These are phyloP conservation scores for Syrrhaptes paradoxus DNA, from an alignment of 2,113 vertebrate genomes.

Conservation along the genomic window DNA sequence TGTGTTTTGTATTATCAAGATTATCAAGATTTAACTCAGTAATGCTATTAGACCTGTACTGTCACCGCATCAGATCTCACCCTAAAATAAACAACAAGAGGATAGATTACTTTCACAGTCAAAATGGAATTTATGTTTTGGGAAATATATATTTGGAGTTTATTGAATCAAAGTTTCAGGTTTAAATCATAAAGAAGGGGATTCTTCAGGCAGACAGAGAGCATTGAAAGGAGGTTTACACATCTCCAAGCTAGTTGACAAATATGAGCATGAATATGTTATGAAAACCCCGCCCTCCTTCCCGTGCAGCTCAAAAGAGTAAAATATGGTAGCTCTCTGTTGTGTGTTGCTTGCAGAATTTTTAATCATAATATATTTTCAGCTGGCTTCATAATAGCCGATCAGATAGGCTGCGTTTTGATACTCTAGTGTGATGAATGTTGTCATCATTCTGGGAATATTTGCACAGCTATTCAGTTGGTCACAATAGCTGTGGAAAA, in stretches of 20 bases:
- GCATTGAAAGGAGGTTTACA: neutral
- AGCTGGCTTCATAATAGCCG: neutral
- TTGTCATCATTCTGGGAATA: conserved; percentile 47
- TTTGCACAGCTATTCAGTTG: conserved; percentile 37
- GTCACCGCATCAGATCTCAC: neutral
- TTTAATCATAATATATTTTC: conserved; percentile 8
- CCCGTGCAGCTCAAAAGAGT: neutral
- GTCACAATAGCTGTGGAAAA: conserved; percentile 41
- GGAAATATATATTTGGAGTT: neutral
- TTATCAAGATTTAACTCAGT: neutral
- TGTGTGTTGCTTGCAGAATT: neutral
- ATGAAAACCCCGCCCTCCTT: neutral
- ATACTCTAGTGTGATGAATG: neutral
- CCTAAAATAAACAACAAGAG: neutral
- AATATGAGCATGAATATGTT: neutral
- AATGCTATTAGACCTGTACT: neutral
- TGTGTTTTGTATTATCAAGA: neutral
- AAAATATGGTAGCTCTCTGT: neutral
- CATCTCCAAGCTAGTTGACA: neutral
- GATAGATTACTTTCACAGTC: neutral
- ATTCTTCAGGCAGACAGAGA: neutral
- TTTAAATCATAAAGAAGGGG: neutral
- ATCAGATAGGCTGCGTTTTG: neutral
- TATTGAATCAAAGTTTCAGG: neutral
- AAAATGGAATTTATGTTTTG: neutral